Conservation (phyloP, 2,113 vertebrate genomes). For the Saccopteryx bilineata region DNA sequence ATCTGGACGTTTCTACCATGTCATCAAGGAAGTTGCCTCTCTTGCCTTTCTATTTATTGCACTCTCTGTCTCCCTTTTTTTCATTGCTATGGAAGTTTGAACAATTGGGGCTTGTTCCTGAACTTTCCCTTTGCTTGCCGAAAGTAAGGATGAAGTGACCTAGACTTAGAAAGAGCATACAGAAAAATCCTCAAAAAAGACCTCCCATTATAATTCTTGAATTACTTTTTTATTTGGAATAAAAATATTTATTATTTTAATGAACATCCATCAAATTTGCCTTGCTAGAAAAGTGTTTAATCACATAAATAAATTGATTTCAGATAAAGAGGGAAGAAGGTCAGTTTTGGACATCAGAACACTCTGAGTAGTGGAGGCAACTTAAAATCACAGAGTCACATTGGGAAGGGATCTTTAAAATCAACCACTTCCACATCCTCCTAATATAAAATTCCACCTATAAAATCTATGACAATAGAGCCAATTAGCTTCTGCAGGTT, state of each 20-base stretch:
- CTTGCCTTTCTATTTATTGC: neutral
- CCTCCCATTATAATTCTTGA: neutral
- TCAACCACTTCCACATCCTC: neutral
- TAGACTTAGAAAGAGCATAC: neutral
- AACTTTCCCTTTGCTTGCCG: neutral
- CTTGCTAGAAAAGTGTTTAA: constrained; percentile 32
- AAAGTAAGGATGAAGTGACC: neutral
- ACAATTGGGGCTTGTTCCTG: neutral
- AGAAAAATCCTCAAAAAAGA: neutral
- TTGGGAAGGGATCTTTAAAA: constrained; percentile 42
- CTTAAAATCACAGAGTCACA: neutral
- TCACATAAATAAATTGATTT: neutral
- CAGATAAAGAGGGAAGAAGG: neutral
- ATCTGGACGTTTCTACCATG: neutral
- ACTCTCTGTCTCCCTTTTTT: neutral
- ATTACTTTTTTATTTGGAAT: neutral
- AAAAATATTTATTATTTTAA: constrained; percentile 44
- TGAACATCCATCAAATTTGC: neutral
- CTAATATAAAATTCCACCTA: neutral
- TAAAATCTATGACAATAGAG: neutral
- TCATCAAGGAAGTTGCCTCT: neutral
- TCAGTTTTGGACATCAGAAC: neutral
- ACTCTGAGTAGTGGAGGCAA: neutral
- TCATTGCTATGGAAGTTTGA: neutral
- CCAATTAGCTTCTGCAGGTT: neutral